Evolutionary conservation across 2,888 invertebrate species (phyloP).

Genomic region (Heteromurus nitidus): DNA sequence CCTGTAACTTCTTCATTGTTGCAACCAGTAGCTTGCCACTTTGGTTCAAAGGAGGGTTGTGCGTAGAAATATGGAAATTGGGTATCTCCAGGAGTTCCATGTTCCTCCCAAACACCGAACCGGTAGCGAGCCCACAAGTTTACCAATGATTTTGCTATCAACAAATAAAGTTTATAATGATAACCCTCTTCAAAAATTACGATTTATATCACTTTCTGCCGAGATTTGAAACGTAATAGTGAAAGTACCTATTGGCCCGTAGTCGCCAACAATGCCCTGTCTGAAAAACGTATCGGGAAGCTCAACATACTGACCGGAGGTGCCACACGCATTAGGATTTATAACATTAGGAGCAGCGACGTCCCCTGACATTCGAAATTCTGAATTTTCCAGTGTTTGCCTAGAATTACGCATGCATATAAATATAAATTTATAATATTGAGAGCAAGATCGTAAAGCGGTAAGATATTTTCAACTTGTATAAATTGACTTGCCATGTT

Average conservation of each 20-base stretch:
- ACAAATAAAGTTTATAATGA: background rate
- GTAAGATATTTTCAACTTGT: background rate
- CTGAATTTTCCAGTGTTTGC: constrained; percentile 47
- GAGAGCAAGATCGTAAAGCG: background rate
- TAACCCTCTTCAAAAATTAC: no score
- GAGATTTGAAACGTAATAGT: no score
- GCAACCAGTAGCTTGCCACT: constrained; percentile 64
- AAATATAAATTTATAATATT: no score
- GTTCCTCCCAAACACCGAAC: constrained; percentile 71
- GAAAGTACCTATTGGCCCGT: constrained; percentile 50
- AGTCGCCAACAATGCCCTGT: constrained; percentile 11
- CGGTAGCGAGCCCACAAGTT: constrained; percentile 68
- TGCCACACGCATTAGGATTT: constrained; percentile 70
- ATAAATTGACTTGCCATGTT: constrained; percentile 59
- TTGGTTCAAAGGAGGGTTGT: constrained; percentile 29
- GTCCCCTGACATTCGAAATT: constrained; percentile 63
- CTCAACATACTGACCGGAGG: constrained; percentile 66
- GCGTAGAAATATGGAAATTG: constrained; percentile 69
- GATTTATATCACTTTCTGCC: no score
- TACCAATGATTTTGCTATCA: constrained; percentile 62
- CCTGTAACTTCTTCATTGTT: constrained; percentile 41
- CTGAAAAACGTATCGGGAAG: constrained; percentile 67
- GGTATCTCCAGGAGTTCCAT: constrained; percentile 66
- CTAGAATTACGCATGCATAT: no score
- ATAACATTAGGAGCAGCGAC: constrained; percentile 62